Evolutionary conservation across 2,113 vertebrate species (phyloP), one percentile per base, ranked within the genome.

Genomic region (Anthoscopus minutus): DNA sequence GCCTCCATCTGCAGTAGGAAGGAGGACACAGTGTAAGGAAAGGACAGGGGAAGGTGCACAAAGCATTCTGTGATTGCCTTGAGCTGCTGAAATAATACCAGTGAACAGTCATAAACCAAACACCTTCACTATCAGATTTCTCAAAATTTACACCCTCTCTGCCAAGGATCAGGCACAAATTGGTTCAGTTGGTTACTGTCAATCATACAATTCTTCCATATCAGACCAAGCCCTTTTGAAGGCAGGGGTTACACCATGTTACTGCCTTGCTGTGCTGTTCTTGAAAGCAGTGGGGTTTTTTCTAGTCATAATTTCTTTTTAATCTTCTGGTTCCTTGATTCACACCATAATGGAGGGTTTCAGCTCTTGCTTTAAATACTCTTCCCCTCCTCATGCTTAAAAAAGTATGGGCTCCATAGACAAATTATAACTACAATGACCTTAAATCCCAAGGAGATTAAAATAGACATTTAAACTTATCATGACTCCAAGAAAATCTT

Each of bases 1-100:
- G 95, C 73, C 97, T 99, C 98, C 23, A 99, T 96, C 99, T 99
- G 77, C 58, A 54, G 74, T 2, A 4, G 84, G 83, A 62, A 83
- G n/a, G 74, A 66, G 56, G 37, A n/a, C 23, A 67, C 10, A 33
- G 53, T 18, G 28, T 6, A 35, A 33, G 42, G 79, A 45, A 80
- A n/a, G 0, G 5, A 18, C 8, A 33, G 33, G 35, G 60, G 64
- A 73, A 58, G 24, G 58, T 19, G 40, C 40, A 24, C 35, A 6
- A 31, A 37, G 19, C 2, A 2, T 60, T 64, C 20, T 42, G 67
- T 10, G 44, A 21, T 23, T 58, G 37, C 48, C 50, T 35, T 27
- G 19, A 79, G 47, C 71, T 87, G 42, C 66, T 79, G 58, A 45
- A 72, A 37, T 37, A 71, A 40, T 6, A 20, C 50, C 0, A 0